Evolutionary conservation across 2,797 vertebrate genomes (phyloP).

Genomic region (Amniataba percoides): DNA sequence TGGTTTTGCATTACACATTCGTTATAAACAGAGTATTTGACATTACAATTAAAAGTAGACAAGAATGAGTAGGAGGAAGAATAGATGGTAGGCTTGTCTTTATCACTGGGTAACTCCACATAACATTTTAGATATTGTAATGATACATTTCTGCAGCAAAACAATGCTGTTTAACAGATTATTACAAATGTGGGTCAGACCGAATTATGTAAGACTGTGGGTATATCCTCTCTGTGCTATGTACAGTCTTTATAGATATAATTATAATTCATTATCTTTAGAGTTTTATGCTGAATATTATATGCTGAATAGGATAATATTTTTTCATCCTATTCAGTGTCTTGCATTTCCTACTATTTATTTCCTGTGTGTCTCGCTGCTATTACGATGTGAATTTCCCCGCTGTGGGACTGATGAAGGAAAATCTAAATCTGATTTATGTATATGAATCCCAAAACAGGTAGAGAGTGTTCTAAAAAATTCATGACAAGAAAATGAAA

Average conservation of each 20-base stretch:
- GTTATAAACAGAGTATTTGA: background rate
- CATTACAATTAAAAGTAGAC: background rate
- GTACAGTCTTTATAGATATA: too few relatives aligned
- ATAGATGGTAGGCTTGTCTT: background rate
- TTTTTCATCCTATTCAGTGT: too few relatives aligned
- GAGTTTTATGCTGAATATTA: too few relatives aligned
- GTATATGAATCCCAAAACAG: background rate
- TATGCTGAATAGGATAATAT: too few relatives aligned
- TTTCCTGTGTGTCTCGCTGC: too few relatives aligned
- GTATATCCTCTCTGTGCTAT: too few relatives aligned
- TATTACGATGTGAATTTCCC: too few relatives aligned
- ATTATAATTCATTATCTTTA: too few relatives aligned
- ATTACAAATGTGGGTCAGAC: background rate
- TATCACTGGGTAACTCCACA: background rate
- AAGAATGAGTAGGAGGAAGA: background rate
- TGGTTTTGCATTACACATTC: background rate
- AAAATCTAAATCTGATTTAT: too few relatives aligned
- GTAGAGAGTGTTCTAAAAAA: slow-evolving; percentile 3
- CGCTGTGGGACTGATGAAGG: too few relatives aligned
- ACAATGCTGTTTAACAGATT: background rate
- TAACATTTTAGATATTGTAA: background rate
- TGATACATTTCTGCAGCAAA: background rate
- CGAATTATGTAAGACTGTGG: background rate
- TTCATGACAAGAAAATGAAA: slow-evolving; percentile 7
- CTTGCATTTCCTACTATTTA: too few relatives aligned